Conservation (phyloP, 2,797 vertebrate genomes). For the Lithobates pipiens region DNA sequence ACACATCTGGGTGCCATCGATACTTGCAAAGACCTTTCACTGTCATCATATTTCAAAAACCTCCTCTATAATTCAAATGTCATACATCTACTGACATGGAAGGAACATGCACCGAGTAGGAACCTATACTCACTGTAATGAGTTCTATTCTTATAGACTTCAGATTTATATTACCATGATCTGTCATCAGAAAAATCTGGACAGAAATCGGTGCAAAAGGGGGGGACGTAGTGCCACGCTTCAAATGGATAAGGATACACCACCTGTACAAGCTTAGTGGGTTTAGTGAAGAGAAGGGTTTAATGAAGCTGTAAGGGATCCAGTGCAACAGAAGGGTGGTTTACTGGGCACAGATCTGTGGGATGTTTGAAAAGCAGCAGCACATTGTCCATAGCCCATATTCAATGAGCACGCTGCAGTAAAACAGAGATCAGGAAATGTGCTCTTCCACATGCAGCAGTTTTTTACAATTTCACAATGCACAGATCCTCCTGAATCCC, state of each 20-base stretch:
- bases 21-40: not conserved
- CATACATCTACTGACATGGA: not conserved
- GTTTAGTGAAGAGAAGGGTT: constrained; percentile 4
- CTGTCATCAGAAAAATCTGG: constrained; percentile 20
- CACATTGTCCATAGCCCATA: constrained; percentile 8
- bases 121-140: not conserved
- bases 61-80: not conserved
- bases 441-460: not conserved
- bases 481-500: constrained; percentile 6
- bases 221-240: not conserved
- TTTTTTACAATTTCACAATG: not conserved
- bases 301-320: constrained; percentile 25
- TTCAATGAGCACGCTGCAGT: constrained; percentile 44
- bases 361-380: constrained; percentile 33
- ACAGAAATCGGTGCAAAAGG: not conserved
- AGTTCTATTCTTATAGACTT: not conserved
- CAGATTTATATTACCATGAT: constrained; percentile 5
- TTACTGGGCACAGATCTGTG: constrained; percentile 42
- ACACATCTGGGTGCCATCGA: constrained; percentile 10
- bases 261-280: not conserved
- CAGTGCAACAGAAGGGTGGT: constrained; percentile 33
- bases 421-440: not conserved
- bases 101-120: not conserved
- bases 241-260: not conserved
- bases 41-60: not conserved